A percentile compares a stretch with the other conserved stretches of the same genome.
Conservation (phyloP, 2,888 invertebrate species). For the Meiosimyza decipiens region DNA sequence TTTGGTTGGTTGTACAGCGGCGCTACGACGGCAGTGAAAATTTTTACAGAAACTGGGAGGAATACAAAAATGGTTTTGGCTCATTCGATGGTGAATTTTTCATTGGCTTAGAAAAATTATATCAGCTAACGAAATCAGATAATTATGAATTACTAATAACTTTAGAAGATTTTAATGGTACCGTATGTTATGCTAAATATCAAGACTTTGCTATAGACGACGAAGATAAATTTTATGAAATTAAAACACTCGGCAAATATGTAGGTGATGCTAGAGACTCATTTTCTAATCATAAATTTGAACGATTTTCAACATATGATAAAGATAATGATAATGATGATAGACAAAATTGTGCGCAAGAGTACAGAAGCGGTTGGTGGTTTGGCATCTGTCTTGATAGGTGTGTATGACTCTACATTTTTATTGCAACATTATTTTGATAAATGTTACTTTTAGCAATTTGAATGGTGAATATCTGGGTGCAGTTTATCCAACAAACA, state of each 20-base stretch:
- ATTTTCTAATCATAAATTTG: conserved; percentile 48
- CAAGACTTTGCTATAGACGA: conserved; percentile 48
- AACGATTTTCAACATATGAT: conserved; percentile 52
- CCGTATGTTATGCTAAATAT: conserved; percentile 48
- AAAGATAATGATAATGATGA: conserved; percentile 54
- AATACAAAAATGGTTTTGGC: conserved; percentile 51
- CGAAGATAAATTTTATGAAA: conserved; percentile 47
- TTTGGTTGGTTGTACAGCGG: conserved; percentile 50
- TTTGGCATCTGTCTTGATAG: conserved; percentile 49
- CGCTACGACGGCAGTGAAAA: conserved; percentile 49
- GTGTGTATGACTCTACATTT: conserved; percentile 33
- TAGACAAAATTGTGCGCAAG: conserved; percentile 49
- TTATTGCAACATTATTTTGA: not conserved
- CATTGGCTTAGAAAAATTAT: conserved; percentile 50
- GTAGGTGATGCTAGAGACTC: conserved; percentile 50
- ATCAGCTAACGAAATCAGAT: conserved; percentile 44
- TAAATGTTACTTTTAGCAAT: not conserved
- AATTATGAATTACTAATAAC: conserved; percentile 44
- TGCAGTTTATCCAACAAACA: not conserved
- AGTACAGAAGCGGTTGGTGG: conserved; percentile 53
- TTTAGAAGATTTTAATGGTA: conserved; percentile 41
- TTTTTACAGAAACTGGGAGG: conserved; percentile 45
- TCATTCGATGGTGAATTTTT: conserved; percentile 48
- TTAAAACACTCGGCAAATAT: conserved; percentile 47
- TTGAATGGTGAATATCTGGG: conserved; percentile 6